Base-by-base conservation (phyloP, 2,113 vertebrate genomes). In the Eulacestoma nigropectus region DNA sequence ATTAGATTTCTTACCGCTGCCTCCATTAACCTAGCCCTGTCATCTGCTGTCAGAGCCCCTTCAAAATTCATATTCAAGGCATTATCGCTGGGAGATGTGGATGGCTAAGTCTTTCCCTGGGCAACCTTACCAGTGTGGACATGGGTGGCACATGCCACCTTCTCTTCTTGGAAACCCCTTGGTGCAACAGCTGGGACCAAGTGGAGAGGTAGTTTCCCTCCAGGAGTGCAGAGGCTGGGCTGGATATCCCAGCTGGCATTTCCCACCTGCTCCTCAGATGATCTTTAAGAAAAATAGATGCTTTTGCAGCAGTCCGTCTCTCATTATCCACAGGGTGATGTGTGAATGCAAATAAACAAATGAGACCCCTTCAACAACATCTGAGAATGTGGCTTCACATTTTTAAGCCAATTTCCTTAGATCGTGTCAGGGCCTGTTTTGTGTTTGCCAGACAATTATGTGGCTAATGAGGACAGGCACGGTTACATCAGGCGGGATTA, bases 381-480 rank as follows among this genome's bases (percentile, higher is more conserved):
- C 93, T 73, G 65, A 96, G 93, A 95, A 87, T 19, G 65, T 8
- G 22, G 37, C 80, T 92, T 93, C 91, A 60, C 81, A 90, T 86
- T 94, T 97, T 96, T 92, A 96, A 96, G 94, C 90, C 90, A 96
- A 96, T 97, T 97, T 96, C 84, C 90, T 97, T 90, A 18, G 60
- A 87, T 76, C 4, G 69, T 91, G 95, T 95, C 96, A 93, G 90
- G 80, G 90, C 76, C 96, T 97, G 96, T 95, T 97, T 96, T 97
- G 83, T 96, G 96, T 97, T 96, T 94, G 93, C 83, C 78, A n/a
- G 92, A 84, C 96, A 96, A 97, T 97, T 96, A 96, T 82, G 80
- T 82, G 83, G 96, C 93, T 97, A 96, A 96, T 97, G 93, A 97
- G 92, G 96, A 97, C 95, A 96, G 95, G 76, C 95, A 93, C 37